Evolutionary conservation across 1,140 invertebrate genomes (phyloP), one percentile per base, ranked within the genome.

Genomic region (Hirudo medicinalis): DNA sequence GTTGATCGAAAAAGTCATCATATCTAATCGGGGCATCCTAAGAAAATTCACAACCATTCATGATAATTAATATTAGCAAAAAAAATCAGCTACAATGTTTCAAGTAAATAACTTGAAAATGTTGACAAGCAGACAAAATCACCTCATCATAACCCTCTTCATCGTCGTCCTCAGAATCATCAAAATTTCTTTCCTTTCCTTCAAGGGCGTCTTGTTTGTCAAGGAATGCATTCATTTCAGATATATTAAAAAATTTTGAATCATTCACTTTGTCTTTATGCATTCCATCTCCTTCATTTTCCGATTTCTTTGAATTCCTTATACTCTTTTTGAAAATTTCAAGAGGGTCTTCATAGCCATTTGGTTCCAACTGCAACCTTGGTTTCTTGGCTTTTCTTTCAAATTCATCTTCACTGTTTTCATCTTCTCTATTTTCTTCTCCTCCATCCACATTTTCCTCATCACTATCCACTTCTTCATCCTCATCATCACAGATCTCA

Each of bases 371-470:
- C 40, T 40, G 4, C 11, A 40, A 49, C 11, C 43, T 49, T 49
- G 43, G 43, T 49, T 49, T 49, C 43, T 49, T 49, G 0, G 43
- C 43, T 49, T 49, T 49, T 15, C 15, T 11, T 49, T 57, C 32
- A 53, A 55, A 70, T n/a, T 72, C 71, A 22, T 76, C 70, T 54
- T 74, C 74, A 72, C 69, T 60, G 29, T 74, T 74, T 66, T 72
- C 70, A 19, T 74, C 49, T 70, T 71, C 72, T 60, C 69, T 70
- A 72, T 73, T 66, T 27, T 27, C n/a, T 74, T 74, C 73, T 66
- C 72, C 72, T 55, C 70, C 74, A 36, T 74, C 71, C 19, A 76
- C 71, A 22, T 76, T 74, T 40, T 75, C 74, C 70, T 75, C 74
- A 49, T 75, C 71, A 57, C 22, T 67, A 22, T 72, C 69, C 15